Evolutionary conservation across 92 coral and sea anemone species (phyloP), one percentile per base, ranked within the genome.

Genomic region (Actinernus sp.): DNA sequence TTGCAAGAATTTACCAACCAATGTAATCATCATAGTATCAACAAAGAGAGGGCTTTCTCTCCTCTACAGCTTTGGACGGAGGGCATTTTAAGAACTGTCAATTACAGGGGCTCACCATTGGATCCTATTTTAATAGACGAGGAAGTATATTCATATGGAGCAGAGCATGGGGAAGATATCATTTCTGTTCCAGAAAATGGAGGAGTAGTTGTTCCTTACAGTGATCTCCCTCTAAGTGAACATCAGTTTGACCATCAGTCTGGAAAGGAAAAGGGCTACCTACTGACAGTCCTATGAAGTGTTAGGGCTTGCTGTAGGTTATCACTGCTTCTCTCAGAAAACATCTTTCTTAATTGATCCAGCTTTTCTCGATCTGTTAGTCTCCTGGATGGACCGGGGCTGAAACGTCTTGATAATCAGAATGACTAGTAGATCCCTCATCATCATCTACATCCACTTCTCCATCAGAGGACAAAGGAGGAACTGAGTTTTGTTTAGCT

Each of bases 171-270:
- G 38, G 48, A 13, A 3, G 56, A 65, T 16, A 23, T 9, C 25
- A 17, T 46, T 49, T 12, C 53, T 17, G 58, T 54, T 50, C 5
- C 55, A 64, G 56, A 26, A 49, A 61, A n/a, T 38, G 62, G 36
- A 63, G 88, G 49, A 7, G 77, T 73, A 31, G 60, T 65, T 34
- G 62, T 82, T 57, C 78, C 88, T 4, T 58, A 55, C 21, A 50
- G 37, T 50, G 40, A 31, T 20, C 29, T 74, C 3, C 50, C 31
- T 40, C 16, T 74, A 20, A 74, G 19, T 34, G 71, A 66, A 25
- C 46, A 59, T 30, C 78, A 74, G 20, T 49, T 60, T 8, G 58
- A 58, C n/a, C 29, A 66, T 50, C 75, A 73, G 45, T 31, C 40
- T 53, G 58, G 49, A 67, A 17, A 58, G 68, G 22, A 29, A 70